These are phyloP conservation scores for Prionailurus viverrinus DNA, from an alignment of 2,113 vertebrate species.

Conservation along the genomic window DNA sequence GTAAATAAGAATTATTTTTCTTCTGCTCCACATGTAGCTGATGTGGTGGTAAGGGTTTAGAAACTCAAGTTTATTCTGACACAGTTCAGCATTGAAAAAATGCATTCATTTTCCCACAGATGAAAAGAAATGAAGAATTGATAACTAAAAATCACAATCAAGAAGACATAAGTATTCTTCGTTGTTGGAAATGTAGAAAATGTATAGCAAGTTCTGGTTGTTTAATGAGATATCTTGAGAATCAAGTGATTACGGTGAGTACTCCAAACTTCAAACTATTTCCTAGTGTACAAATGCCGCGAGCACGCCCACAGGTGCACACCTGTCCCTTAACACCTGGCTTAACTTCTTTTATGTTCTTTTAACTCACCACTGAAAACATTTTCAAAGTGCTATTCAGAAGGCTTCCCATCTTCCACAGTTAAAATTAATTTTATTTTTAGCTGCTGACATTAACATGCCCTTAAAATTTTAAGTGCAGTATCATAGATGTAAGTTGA, in stretches of 20 bases:
- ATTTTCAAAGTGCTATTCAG: slow-evolving; percentile 17
- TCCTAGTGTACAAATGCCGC: neutral
- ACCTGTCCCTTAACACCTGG: neutral
- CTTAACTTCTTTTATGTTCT: neutral
- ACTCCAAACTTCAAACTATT: neutral
- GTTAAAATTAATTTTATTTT: slow-evolving; percentile 14
- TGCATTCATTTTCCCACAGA: slow-evolving; percentile 69
- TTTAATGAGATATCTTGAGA: slow-evolving; percentile 79
- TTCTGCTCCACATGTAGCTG: neutral
- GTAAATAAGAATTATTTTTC: neutral
- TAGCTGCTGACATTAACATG: slow-evolving; percentile 32
- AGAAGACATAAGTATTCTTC: slow-evolving; percentile 75
- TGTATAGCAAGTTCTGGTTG: slow-evolving; percentile 82
- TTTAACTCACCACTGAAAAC: neutral
- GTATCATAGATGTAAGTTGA: neutral
- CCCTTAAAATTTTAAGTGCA: slow-evolving; percentile 11
- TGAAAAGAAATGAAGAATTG: slow-evolving; percentile 75
- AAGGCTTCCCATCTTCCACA: neutral
- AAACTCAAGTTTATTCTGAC: neutral
- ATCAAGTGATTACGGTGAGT: slow-evolving; percentile 79
- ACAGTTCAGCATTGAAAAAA: slow-evolving; percentile 48
- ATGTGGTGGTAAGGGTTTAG: neutral
- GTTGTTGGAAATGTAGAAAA: slow-evolving; percentile 88
- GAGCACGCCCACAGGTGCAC: neutral
- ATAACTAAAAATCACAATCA: slow-evolving; percentile 65